Conservation (phyloP, 2,888 invertebrate species). For the Andrena camellia region DNA sequence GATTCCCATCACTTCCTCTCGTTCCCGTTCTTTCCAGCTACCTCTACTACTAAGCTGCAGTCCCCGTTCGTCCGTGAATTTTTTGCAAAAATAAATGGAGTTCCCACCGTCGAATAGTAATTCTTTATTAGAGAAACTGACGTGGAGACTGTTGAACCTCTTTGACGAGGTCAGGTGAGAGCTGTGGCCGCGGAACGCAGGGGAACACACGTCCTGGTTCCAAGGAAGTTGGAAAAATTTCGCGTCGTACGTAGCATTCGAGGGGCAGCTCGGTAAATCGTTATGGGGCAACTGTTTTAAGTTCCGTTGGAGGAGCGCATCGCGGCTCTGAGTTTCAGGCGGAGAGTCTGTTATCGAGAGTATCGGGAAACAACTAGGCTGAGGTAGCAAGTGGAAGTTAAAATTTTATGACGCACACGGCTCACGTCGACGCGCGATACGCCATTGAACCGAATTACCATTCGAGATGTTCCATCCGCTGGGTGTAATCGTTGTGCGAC, state of each 20-base stretch:
- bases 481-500: slow-evolving; percentile 23
- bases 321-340: slow-evolving; percentile 17
- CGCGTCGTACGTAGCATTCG: slow-evolving; percentile 8
- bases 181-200: not conserved
- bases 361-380: slow-evolving; percentile 32
- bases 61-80: not conserved
- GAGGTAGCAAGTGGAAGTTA: slow-evolving; percentile 36
- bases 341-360: slow-evolving; percentile 42
- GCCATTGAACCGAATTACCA: slow-evolving; percentile 40
- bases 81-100: slow-evolving; percentile 21
- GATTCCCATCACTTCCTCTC: not conserved
- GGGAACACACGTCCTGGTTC: not conserved
- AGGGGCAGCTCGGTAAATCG: slow-evolving; percentile 39
- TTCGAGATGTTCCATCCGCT: slow-evolving; percentile 29
- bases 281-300: slow-evolving; percentile 18
- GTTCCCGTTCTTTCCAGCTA: not conserved
- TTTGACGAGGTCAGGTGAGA: not conserved
- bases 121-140: slow-evolving; percentile 19
- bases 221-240: slow-evolving; percentile 35
- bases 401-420: slow-evolving; percentile 49
- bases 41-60: not conserved
- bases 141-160: not conserved
- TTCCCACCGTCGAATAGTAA: not conserved
- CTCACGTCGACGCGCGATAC: slow-evolving; percentile 36
- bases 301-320: slow-evolving; percentile 15